phyloP scores from a whole-genome alignment of 2,888 invertebrate species.

The Eledone cirrhosa region DNA sequence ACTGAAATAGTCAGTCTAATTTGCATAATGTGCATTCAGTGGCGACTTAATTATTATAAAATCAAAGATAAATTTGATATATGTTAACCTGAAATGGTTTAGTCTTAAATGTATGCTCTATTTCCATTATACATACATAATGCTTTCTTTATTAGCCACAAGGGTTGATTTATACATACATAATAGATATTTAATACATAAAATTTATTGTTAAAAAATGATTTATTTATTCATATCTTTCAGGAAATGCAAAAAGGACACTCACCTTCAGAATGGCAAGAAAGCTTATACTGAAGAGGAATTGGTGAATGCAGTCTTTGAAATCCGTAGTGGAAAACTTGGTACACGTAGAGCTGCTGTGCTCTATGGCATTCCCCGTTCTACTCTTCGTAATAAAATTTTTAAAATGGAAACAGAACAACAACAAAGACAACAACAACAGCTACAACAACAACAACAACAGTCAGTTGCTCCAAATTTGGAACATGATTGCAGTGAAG shows the following conservation, averaged over 20 bases:
- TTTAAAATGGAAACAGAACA: slow-evolving; percentile 66
- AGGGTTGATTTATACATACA: no score
- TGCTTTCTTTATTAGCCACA: no score
- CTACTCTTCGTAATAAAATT: slow-evolving; percentile 93
- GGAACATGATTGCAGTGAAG: slow-evolving; percentile 25
- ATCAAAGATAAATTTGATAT: no score
- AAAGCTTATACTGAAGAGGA: slow-evolving; percentile 91
- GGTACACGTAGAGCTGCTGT: slow-evolving; percentile 93
- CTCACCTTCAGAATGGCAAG: slow-evolving; percentile 43
- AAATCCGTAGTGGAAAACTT: slow-evolving; percentile 90
- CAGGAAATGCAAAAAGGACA: slow-evolving; percentile 37
- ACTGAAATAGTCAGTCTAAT: no score
- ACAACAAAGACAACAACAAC: not conserved
- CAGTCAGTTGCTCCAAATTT: not conserved
- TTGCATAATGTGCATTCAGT: no score
- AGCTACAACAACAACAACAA: not conserved
- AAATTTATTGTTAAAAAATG: no score
- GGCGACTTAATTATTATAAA: no score
- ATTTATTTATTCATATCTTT: not conserved
- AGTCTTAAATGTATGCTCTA: no score
- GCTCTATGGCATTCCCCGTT: slow-evolving; percentile 94
- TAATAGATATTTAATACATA: no score
- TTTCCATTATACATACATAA: no score
- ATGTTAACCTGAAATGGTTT: no score
- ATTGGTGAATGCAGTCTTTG: slow-evolving; percentile 89